Evolutionary conservation across 2,113 vertebrate species (phyloP).

Genomic region (Nibea coibor): DNA sequence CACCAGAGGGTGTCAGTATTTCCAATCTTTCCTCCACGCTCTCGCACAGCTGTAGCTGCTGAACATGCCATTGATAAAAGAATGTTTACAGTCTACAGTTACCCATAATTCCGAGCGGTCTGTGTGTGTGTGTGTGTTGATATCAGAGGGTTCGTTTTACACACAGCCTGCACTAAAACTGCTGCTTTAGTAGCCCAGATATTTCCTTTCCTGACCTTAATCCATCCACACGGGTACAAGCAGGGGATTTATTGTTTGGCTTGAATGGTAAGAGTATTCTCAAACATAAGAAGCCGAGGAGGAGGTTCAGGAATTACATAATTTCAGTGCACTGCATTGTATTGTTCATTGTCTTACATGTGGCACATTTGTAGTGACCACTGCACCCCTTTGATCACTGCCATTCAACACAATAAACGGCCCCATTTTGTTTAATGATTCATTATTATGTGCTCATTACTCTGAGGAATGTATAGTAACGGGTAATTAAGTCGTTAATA

Average conservation of each 20-base stretch:
- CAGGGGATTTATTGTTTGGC: neutral
- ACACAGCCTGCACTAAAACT: constrained; percentile 21
- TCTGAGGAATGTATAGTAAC: neutral
- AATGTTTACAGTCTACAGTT: constrained; percentile 71
- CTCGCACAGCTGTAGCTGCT: constrained; percentile 81
- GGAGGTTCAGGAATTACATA: neutral
- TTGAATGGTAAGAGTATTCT: neutral
- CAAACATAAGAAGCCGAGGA: neutral
- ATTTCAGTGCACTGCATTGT: neutral
- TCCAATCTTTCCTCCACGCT: constrained; percentile 72
- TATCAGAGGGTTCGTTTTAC: constrained; percentile 34
- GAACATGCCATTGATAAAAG: constrained; percentile 81
- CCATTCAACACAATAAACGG: neutral
- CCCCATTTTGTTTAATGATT: constrained; percentile 1
- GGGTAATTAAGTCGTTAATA: neutral
- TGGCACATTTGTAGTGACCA: neutral
- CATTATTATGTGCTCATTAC: constrained; percentile 2
- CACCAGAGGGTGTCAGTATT: constrained; percentile 77
- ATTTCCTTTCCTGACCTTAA: neutral
- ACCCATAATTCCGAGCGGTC: constrained; percentile 62
- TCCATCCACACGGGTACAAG: neutral
- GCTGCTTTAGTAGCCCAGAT: constrained; percentile 3
- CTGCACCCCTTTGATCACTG: neutral
- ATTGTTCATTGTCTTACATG: neutral
- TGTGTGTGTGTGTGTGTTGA: constrained; percentile 31